Evolutionary conservation across 1,140 invertebrate species (phyloP).

Genomic region (Nylanderia fulva): DNA sequence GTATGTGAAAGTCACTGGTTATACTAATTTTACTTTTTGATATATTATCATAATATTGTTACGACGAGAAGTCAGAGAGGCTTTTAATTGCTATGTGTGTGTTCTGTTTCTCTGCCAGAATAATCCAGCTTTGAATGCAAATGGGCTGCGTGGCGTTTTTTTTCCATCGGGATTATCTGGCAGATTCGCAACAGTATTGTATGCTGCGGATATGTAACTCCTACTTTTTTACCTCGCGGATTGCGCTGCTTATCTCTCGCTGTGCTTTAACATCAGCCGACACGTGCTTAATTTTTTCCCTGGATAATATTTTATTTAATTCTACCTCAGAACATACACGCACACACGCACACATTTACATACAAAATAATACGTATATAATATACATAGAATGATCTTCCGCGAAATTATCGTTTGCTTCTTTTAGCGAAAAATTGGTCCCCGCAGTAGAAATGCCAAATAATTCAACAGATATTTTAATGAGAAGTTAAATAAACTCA

Average conservation of each 20-base stretch:
- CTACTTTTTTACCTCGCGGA: slow-evolving; percentile 49
- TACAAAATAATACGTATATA: slow-evolving; percentile 44
- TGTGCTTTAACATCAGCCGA: slow-evolving; percentile 47
- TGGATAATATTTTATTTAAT: slow-evolving; percentile 60
- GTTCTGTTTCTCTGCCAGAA: slow-evolving; percentile 32
- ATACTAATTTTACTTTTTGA: slow-evolving; percentile 23
- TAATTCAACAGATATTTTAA: slow-evolving; percentile 44
- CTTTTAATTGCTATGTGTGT: slow-evolving; percentile 53
- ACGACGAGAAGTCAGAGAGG: slow-evolving; percentile 32
- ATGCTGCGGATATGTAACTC: slow-evolving; percentile 43
- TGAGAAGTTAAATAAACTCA: slow-evolving; percentile 39
- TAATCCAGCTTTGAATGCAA: slow-evolving; percentile 57
- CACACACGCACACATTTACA: no score
- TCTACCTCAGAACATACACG: not conserved
- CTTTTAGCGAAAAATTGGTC: slow-evolving; percentile 34
- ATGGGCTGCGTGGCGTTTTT: slow-evolving; percentile 39
- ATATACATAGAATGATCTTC: slow-evolving; percentile 23
- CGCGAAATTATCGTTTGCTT: slow-evolving; percentile 17
- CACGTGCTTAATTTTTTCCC: slow-evolving; percentile 55
- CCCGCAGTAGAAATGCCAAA: slow-evolving; percentile 2
- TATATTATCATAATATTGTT: slow-evolving; percentile 51
- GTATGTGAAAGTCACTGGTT: slow-evolving; percentile 9
- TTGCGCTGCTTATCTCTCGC: slow-evolving; percentile 50
- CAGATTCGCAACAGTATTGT: slow-evolving; percentile 59
- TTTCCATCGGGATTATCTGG: slow-evolving; percentile 54